Evolutionary conservation across 2,888 invertebrate genomes (phyloP).

Genomic region (Pherbina coryleti): DNA sequence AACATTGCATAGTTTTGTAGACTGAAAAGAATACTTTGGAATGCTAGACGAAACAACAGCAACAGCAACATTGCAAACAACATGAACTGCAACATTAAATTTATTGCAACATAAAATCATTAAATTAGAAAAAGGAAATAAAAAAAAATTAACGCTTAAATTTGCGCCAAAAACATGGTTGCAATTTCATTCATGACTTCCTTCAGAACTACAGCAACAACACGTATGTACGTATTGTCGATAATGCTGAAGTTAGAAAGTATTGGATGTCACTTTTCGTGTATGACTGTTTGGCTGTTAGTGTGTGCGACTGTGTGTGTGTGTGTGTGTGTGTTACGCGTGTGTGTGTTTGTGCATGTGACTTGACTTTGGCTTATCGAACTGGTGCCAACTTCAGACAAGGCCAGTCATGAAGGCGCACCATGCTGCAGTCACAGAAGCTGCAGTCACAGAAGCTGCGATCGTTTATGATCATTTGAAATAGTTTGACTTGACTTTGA

Average conservation of each 20-base stretch:
- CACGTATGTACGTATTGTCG: background rate
- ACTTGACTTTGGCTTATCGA: background rate
- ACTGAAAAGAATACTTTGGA: conserved; percentile 22
- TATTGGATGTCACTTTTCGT: background rate
- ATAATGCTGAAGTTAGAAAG: background rate
- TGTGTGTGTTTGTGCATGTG: too few relatives aligned
- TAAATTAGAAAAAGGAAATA: background rate
- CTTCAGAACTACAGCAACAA: conserved; percentile 17
- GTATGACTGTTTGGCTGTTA: background rate
- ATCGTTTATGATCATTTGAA: conserved; percentile 1
- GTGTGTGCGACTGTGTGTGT: too few relatives aligned
- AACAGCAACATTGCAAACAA: background rate
- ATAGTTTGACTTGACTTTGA: conserved; percentile 5
- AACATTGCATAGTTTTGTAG: conserved; percentile 1
- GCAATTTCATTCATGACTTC: conserved; percentile 37
- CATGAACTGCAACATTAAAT: conserved; percentile 17
- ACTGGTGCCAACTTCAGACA: conserved; percentile 1
- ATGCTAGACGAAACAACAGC: background rate
- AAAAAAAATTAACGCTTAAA: conserved; percentile 12
- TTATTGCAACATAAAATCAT: conserved; percentile 27
- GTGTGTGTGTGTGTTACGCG: too few relatives aligned
- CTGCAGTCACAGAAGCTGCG: background rate
- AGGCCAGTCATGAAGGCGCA: background rate
- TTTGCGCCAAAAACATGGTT: background rate
- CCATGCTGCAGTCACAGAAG: background rate